Conservation (phyloP, 2,113 vertebrate genomes). For the Pterocles orientalis region DNA sequence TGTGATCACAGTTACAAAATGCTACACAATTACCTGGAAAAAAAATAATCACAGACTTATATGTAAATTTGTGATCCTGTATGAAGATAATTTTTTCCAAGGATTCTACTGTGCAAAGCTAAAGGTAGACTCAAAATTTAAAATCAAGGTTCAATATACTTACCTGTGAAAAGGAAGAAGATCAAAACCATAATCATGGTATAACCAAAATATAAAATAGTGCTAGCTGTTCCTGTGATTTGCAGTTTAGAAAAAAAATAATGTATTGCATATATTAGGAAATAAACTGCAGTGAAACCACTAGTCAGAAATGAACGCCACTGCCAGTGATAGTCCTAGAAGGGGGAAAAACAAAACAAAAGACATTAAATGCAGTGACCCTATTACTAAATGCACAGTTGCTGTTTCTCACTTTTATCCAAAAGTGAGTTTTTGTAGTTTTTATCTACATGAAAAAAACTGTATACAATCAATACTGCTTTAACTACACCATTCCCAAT, state of each 20-base stretch:
- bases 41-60: neutral
- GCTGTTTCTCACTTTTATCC: neutral
- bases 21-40: neutral
- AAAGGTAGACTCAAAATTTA: neutral
- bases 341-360: neutral
- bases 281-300: slow-evolving; percentile 95
- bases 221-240: slow-evolving; percentile 91
- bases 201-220: slow-evolving; percentile 93
- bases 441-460: neutral
- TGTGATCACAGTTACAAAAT: neutral
- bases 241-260: slow-evolving; percentile 95
- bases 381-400: neutral
- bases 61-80: neutral
- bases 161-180: slow-evolving; percentile 95
- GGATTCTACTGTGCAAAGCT: neutral
- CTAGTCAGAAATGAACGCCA: slow-evolving; percentile 99
- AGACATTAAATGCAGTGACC: neutral
- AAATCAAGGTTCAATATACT: neutral
- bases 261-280: slow-evolving; percentile 92
- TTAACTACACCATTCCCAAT: neutral
- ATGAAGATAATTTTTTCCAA: neutral
- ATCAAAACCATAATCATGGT: slow-evolving; percentile 97
- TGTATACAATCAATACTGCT: neutral
- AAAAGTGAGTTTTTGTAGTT: neutral
- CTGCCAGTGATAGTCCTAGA: slow-evolving; percentile 98